phyloP scores from a whole-genome alignment of 2,888 invertebrate species.

The Volucella inflata region DNA sequence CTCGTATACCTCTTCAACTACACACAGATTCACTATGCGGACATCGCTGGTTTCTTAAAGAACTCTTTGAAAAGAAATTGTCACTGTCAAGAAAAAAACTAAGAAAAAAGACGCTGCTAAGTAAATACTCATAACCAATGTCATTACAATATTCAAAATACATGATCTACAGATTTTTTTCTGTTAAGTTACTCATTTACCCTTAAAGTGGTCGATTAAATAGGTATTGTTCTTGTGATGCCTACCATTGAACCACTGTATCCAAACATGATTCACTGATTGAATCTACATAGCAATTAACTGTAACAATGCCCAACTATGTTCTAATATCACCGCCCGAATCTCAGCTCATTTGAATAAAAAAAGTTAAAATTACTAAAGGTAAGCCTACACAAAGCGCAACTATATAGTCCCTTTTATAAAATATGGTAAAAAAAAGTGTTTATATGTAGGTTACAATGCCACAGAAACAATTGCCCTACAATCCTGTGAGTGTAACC shows the following conservation, averaged over 20 bases:
- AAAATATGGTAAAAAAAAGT: background rate
- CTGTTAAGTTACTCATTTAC: no score
- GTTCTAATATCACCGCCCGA: constrained; percentile 2
- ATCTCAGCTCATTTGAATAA: constrained; percentile 60
- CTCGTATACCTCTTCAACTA: no score
- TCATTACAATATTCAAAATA: no score
- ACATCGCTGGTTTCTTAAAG: no score
- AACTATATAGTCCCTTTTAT: background rate
- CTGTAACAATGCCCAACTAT: constrained; percentile 50
- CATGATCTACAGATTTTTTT: no score
- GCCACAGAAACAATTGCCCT: constrained; percentile 44
- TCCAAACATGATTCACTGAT: constrained; percentile 35
- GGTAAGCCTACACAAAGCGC: constrained; percentile 12
- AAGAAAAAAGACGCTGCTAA: no score
- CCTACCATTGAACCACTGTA: background rate
- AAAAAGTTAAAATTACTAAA: constrained; percentile 27
- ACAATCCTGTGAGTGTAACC: background rate
- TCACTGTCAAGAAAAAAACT: no score
- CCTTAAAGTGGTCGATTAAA: no score
- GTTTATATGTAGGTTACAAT: constrained; percentile 41
- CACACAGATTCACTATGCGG: no score
- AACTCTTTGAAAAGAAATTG: no score
- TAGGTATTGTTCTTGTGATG: background rate
- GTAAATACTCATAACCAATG: no score
- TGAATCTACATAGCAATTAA: constrained; percentile 53